A percentile compares a stretch with the other conserved stretches of the same genome.
phyloP scores from a whole-genome alignment of 2,888 invertebrate species.

The Monochamus alternatus region DNA sequence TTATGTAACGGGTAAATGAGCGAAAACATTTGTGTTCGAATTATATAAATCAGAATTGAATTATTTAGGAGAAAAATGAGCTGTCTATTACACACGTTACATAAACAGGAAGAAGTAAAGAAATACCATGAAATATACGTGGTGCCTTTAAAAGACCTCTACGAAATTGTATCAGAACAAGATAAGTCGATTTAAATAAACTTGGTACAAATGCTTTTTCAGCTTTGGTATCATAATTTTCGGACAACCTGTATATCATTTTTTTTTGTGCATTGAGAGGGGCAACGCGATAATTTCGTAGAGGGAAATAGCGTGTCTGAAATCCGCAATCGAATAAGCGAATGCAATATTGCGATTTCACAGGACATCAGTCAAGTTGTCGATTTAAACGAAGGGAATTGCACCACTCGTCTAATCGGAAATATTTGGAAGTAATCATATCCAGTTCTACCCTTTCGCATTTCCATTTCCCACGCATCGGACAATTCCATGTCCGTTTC shows the following conservation, averaged over 20 bases:
- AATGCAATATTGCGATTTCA: neutral
- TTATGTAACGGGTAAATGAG: neutral
- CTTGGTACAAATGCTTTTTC: no score
- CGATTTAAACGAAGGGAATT: conserved; percentile 1
- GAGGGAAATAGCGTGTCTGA: no score
- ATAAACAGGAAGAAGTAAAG: neutral
- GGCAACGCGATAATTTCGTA: no score
- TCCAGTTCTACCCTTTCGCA: neutral
- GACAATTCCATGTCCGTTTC: conserved; percentile 29
- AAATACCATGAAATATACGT: neutral
- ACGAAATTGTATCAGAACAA: no score
- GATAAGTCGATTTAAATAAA: no score
- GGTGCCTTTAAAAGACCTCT: no score
- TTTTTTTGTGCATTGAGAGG: no score
- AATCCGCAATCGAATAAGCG: no score
- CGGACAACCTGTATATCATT: no score
- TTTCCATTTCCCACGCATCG: conserved; percentile 5
- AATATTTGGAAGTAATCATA: conserved; percentile 23
- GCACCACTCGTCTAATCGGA: conserved; percentile 11
- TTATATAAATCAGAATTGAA: neutral
- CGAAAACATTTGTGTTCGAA: neutral
- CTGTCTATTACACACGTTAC: neutral
- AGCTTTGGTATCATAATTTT: no score
- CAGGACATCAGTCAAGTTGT: conserved; percentile 12
- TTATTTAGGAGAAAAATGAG: neutral